Conservation (phyloP, 2,113 vertebrate genomes). For the Perccottus glenii region DNA sequence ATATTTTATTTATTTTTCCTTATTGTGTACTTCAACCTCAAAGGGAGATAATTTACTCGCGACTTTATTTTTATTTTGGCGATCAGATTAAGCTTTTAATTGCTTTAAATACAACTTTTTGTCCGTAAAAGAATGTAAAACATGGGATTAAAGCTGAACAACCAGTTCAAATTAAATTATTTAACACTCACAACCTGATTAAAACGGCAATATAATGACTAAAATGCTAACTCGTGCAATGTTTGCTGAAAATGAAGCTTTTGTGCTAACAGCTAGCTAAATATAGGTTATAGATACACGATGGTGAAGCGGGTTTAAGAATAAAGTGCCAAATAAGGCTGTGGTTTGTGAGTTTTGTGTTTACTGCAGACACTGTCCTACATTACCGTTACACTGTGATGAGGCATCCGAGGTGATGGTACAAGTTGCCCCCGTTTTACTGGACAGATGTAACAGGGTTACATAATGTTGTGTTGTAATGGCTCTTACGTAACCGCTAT, state of each 20-base stretch:
- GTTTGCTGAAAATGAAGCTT: not conserved
- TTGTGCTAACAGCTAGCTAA: not conserved
- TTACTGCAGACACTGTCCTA: slow-evolving; percentile 6
- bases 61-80: too few species aligned
- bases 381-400: slow-evolving; percentile 34
- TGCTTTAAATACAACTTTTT: too few species aligned
- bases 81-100: too few species aligned
- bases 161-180: too few species aligned
- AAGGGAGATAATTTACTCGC: too few species aligned
- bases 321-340: not conserved
- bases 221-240: too few species aligned
- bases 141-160: too few species aligned
- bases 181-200: too few species aligned
- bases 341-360: not conserved
- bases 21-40: too few species aligned
- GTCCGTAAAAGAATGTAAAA: too few species aligned
- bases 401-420: slow-evolving; percentile 39
- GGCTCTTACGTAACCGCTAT: slow-evolving; percentile 78
- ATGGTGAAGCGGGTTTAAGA: not conserved
- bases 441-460: slow-evolving; percentile 72
- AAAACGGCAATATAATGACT: too few species aligned
- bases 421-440: slow-evolving; percentile 62
- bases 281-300: slow-evolving; percentile 9
- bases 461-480: slow-evolving; percentile 82
- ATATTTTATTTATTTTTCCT: too few species aligned